Conservation (phyloP, 2,888 invertebrate genomes). For the Cosmia pyralina region DNA sequence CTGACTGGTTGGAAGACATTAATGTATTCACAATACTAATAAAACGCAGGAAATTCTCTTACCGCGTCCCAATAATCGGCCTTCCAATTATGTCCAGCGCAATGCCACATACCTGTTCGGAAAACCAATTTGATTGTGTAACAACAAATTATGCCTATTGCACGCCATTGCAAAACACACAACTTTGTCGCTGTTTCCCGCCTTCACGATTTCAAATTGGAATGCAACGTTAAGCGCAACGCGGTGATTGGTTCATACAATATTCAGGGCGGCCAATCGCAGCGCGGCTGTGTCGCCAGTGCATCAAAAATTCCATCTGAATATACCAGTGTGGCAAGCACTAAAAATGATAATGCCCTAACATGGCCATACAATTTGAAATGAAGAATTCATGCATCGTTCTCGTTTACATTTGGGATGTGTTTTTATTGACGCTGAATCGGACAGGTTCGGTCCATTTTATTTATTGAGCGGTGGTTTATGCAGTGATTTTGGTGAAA, state of each 20-base stretch:
- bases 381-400: conserved; percentile 89
- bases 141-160: conserved; percentile 81
- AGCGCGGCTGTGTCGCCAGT: conserved; percentile 89
- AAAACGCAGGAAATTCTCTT: conserved; percentile 64
- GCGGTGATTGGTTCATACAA: conserved; percentile 90
- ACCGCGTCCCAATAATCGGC: conserved; percentile 61
- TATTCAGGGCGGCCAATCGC: conserved; percentile 89
- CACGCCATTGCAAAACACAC: conserved; percentile 81
- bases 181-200: conserved; percentile 86
- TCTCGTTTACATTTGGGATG: conserved; percentile 85
- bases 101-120: conserved; percentile 69
- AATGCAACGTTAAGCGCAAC: conserved; percentile 89
- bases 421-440: conserved; percentile 87
- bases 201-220: conserved; percentile 89
- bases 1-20: conserved; percentile 27
- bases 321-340: conserved; percentile 89
- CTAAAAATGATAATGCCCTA: conserved; percentile 91
- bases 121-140: conserved; percentile 80
- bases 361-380: conserved; percentile 89
- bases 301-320: conserved; percentile 91
- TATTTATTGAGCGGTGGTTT: conserved; percentile 81
- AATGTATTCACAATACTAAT: conserved; percentile 61
- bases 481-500: conserved; percentile 69
- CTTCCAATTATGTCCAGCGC: conserved; percentile 65
- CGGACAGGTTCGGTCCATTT: conserved; percentile 82